Evolutionary conservation across 2,888 invertebrate genomes (phyloP), one percentile per base, ranked within the genome.

Genomic region (Lepas anatifera): DNA sequence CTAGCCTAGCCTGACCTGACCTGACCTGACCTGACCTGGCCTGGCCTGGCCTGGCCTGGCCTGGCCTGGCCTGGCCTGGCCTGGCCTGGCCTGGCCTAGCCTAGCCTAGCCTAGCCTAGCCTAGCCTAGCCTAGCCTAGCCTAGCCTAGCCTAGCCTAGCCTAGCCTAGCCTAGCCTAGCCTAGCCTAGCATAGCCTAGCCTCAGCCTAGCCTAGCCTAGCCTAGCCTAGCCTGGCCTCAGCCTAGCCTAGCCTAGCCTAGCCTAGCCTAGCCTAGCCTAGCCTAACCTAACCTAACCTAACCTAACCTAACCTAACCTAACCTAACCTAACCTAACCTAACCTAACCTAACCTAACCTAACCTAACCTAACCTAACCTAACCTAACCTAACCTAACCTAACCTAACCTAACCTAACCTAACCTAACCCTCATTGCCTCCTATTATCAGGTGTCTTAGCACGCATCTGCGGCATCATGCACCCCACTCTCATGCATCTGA

Each of bases 191-290:
- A 7, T 52, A 11, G 11, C 29, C 32, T 4, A 13, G 13, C 58
- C 58, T 18, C n/a, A 13, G 13, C 3, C 27, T n/a, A n/a, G n/a
- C n/a, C n/a, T n/a, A n/a, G n/a, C n/a, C n/a, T n/a, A n/a, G n/a
- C n/a, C n/a, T n/a, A n/a, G n/a, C n/a, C n/a, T n/a, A n/a, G n/a
- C n/a, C n/a, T n/a, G n/a, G n/a, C n/a, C n/a, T n/a, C n/a, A n/a
- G n/a, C n/a, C n/a, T n/a, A n/a, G n/a, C n/a, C n/a, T n/a, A n/a
- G n/a, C n/a, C n/a, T n/a, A n/a, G n/a, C n/a, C n/a, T n/a, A n/a
- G n/a, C n/a, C 71, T 72, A 72, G 72, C 73, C 73, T 72, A 70
- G 72, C 72, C 73, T 73, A 72, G 72, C 72, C 73, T 72, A 72
- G 70, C 72, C 72, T 73, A 72, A 72, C 72, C 72, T 73, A 72